Base-by-base conservation (phyloP, 1,140 invertebrate genomes). In the Meteorus sp. region DNA sequence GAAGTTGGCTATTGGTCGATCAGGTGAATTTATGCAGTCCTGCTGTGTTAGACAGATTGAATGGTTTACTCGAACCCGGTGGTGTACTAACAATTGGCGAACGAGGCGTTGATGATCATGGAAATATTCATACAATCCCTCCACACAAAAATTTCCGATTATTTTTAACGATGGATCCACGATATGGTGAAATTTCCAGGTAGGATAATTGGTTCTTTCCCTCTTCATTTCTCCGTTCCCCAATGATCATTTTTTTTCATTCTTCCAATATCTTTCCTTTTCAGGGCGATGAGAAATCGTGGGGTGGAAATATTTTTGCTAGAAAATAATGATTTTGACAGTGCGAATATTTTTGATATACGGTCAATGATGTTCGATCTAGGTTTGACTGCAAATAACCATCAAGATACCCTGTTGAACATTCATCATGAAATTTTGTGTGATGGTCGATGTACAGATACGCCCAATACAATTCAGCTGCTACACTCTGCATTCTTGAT, bases 21-120 rank as follows among this genome's bases (percentile, higher is more conserved):
- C 95, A 99, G 79, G 96, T 96, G 0, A 99, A 99, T 82, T 86
- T 98, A 20, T 99, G 97, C 76, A 95, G 93, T 65, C 86, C 97
- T 1, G 96, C 97, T 27, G 94, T 99, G 8, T 81, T 99, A 62
- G 98, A 99, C 80, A 85, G 98, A 64, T 81, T 99, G 3, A 99
- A 99, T 83, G 90, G 90, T 13, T 82, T 99, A 1, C 82, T 99
- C 62, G 98, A 99, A 81, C 92, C 93, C 0, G 88, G 91, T 66
- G 98, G 98, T 1, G 86, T 88, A 7, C 81, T 99, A 0, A 88
- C 86, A 22, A 86, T 99, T 37, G 91, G 91, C n/a, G 97, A 99
- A 82, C 85, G 94, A 71, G 96, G 96, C 3, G 86, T 90, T 2
- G 85, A 85, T 62, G 68, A 79, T 1, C 80, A 90, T 64, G 91